These are phyloP conservation scores for Carpatolechia fugitivella DNA, from an alignment of 2,888 invertebrate genomes.

Conservation along the genomic window DNA sequence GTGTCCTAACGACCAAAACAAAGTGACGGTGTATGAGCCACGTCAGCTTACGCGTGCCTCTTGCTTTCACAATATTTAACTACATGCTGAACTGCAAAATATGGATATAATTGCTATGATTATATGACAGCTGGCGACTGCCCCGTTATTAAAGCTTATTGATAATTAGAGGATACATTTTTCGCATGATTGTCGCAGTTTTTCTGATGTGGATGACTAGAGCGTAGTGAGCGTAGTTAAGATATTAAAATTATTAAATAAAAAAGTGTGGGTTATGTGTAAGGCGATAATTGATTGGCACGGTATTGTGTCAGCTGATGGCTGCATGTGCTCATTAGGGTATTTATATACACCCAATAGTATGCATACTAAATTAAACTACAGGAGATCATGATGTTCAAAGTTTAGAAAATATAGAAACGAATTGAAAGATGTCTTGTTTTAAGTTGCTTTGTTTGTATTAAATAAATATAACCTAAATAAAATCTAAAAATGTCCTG, in stretches of 20 bases:
- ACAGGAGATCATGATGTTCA: background rate
- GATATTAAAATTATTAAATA: constrained; percentile 38
- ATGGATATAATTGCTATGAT: constrained; percentile 14
- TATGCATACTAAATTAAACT: background rate
- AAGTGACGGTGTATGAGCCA: background rate
- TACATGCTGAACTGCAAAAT: constrained; percentile 10
- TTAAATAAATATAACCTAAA: no score
- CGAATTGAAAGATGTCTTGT: no score
- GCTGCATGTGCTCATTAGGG: constrained; percentile 3
- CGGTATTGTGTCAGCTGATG: constrained; percentile 24
- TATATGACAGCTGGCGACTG: constrained; percentile 15
- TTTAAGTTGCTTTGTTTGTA: no score
- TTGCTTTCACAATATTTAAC: constrained; percentile 14
- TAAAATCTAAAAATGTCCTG: no score
- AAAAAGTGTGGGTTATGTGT: constrained; percentile 27
- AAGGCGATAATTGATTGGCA: constrained; percentile 39
- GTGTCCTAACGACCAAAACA: constrained; percentile 7
- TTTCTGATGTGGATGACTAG: constrained; percentile 17
- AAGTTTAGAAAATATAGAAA: no score
- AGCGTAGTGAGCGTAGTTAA: constrained; percentile 37
- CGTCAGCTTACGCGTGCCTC: background rate
- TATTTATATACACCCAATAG: background rate
- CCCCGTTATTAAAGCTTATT: constrained; percentile 15
- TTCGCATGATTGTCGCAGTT: constrained; percentile 13
- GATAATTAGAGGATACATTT: constrained; percentile 13